Evolutionary conservation across 2,797 vertebrate species (phyloP).

Genomic region (Anabas testudineus): DNA sequence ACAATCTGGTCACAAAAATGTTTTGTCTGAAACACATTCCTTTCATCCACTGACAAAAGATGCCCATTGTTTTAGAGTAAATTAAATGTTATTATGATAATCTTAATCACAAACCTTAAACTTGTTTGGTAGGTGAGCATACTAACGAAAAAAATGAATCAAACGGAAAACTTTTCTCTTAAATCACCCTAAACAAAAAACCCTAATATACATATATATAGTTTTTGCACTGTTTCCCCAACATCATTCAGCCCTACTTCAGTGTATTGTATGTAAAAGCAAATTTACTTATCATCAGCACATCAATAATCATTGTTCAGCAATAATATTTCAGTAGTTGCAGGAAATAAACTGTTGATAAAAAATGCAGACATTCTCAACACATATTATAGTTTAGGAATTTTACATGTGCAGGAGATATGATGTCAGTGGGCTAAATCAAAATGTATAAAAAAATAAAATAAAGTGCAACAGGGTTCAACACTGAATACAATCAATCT

Average conservation of each 20-base stretch:
- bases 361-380: constrained; percentile 30
- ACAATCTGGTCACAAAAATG: neutral
- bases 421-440: constrained; percentile 10
- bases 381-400: constrained; percentile 4
- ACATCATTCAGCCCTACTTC: constrained; percentile 1
- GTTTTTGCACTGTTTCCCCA: neutral
- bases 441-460: constrained; percentile 51
- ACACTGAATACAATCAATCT: constrained; percentile 53
- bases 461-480: constrained; percentile 53
- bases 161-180: neutral
- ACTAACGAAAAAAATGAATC: neutral
- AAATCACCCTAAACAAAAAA: neutral
- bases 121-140: neutral
- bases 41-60: neutral
- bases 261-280: constrained; percentile 15
- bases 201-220: neutral
- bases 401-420: constrained; percentile 32
- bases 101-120: too few species aligned
- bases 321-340: neutral
- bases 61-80: neutral
- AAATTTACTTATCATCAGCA: neutral
- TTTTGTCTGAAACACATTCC: neutral
- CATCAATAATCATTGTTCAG: neutral
- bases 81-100: neutral
- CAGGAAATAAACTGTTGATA: constrained; percentile 20